Evolutionary conservation across 2,888 invertebrate species (phyloP), one percentile per base, ranked within the genome.

Genomic region (Macrosoma leucophasiata): DNA sequence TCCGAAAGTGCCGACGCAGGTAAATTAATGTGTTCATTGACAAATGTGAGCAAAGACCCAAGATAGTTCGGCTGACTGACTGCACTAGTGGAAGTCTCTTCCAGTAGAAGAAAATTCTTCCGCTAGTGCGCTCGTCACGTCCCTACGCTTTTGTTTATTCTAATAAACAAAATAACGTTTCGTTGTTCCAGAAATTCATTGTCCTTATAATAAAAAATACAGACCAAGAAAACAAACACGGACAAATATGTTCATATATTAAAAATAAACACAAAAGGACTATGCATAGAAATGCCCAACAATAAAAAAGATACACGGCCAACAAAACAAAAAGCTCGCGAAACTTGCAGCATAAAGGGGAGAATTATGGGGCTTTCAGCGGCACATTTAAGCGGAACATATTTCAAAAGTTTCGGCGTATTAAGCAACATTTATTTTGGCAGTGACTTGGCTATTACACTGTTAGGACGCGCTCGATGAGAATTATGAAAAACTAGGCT

Each of bases 391-490:
- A 75, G 72, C 71, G 62, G 57, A 72, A 63, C 82, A 82, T 84
- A 82, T 81, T 84, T 82, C 82, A 81, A 75, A 82, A 82, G 75
- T 84, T 82, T 78, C 71, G 65, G 71, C 77, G 74, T 81, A 82
- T 82, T 82, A 82, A 76, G 81, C 77, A 78, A 78, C 79, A 81
- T 82, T 81, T 81, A 79, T 82, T 84, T 82, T 84, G 84, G 84
- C 82, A 82, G 75, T 71, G 75, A 74, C 76, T 74, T 58, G 62
- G 62, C 79, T 68, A 77, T 82, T 81, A 79, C 68, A 64, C 57
- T 36, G 56, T 48, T 55, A 50, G 62, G 58, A 61, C 55, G 60
- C 55, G 48, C 44, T 38, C 50, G 51, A 58, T 54, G 48, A 55
- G 54, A 63, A 61, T 66, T 72, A 71, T 71, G 74, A 71, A 68